Evolutionary conservation across 2,888 invertebrate species (phyloP).

Genomic region (Carterocephalus palaemon): DNA sequence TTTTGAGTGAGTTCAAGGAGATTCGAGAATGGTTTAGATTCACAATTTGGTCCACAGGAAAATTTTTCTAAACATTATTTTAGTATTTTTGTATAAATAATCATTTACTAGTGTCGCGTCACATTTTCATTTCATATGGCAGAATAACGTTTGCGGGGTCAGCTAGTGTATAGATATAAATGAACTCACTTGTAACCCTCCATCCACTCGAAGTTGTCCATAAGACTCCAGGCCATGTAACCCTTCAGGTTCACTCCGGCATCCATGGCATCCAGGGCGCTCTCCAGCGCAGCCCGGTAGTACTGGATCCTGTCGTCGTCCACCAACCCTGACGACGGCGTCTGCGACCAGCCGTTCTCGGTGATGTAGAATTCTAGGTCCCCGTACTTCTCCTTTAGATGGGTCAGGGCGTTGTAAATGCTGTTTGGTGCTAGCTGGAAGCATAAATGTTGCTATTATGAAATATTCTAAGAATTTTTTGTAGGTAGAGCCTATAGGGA

Average conservation of each 20-base stretch:
- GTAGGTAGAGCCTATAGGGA: no score
- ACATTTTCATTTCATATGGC: no score
- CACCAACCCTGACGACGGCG: constrained; percentile 40
- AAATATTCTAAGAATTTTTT: not conserved
- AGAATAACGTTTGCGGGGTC: no score
- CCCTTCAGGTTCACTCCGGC: constrained; percentile 69
- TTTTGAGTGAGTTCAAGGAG: no score
- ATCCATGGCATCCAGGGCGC: constrained; percentile 60
- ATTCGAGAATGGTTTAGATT: no score
- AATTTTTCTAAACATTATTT: no score
- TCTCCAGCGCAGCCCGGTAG: constrained; percentile 61
- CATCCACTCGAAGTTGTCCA: constrained; percentile 83
- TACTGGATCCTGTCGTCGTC: constrained; percentile 69
- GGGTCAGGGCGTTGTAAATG: constrained; percentile 72
- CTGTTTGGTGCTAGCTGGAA: constrained; percentile 77
- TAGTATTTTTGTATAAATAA: no score
- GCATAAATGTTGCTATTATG: no score
- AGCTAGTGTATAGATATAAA: no score
- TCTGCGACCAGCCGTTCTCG: constrained; percentile 80
- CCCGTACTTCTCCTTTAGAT: constrained; percentile 67
- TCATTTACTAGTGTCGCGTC: no score
- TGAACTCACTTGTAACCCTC: constrained; percentile 74
- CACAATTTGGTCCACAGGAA: no score
- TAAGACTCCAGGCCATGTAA: constrained; percentile 81
- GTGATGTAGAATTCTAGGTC: constrained; percentile 77